Conservation (phyloP, 1,140 invertebrate species). For the Ladona fulva region DNA sequence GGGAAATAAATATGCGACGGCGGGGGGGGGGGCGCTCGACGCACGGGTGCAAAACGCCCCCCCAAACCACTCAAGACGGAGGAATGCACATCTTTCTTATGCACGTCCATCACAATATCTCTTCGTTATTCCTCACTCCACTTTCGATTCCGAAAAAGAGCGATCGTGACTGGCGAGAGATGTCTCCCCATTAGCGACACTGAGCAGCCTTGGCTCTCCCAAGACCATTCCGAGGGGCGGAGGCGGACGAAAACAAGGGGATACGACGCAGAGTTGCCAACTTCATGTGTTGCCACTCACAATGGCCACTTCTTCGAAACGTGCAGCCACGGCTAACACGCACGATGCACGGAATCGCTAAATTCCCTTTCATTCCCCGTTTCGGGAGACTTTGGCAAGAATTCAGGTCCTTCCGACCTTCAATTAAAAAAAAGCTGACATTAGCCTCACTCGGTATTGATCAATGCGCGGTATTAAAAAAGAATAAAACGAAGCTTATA, state of each 20-base stretch:
- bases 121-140: background rate
- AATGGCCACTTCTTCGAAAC: background rate
- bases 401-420: no score
- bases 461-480: no score
- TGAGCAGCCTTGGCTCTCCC: no score
- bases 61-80: conserved; percentile 8
- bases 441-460: no score
- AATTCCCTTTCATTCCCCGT: no score
- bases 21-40: conserved; percentile 12
- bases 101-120: conserved; percentile 10
- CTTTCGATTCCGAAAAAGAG: conserved; percentile 11
- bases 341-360: no score
- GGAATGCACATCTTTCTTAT: background rate
- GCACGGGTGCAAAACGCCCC: background rate
- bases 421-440: no score
- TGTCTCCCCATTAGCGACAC: background rate
- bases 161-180: no score
- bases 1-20: conserved; percentile 14
- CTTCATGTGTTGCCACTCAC: background rate
- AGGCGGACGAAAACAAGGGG: background rate
- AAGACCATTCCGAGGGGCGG: background rate
- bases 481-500: no score
- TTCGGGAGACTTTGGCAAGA: no score
- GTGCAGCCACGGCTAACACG: background rate
- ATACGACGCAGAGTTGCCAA: background rate